These are phyloP conservation scores for Glaucomys volans DNA, from an alignment of 2,113 vertebrate species.

Conservation along the genomic window DNA sequence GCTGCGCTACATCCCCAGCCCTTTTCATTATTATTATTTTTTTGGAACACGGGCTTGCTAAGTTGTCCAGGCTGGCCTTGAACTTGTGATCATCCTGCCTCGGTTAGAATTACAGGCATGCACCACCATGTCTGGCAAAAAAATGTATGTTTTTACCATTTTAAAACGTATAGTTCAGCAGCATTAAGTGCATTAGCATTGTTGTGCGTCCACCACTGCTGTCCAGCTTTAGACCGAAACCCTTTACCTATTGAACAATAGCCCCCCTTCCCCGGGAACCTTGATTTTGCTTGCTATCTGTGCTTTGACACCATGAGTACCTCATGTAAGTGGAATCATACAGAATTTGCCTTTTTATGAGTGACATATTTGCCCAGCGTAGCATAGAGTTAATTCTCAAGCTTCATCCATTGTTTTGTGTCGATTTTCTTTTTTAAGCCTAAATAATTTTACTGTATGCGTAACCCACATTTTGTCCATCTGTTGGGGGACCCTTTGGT, in stretches of 20 bases:
- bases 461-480: not conserved
- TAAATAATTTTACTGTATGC: not conserved
- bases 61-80: not conserved
- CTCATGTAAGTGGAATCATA: not conserved
- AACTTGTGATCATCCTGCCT: not conserved
- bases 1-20: not conserved
- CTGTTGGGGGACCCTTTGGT: rapidly evolving
- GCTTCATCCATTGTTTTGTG: not conserved
- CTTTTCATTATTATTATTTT: not conserved
- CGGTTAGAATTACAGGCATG: too few relatives aligned
- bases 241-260: not conserved
- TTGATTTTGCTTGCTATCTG: not conserved
- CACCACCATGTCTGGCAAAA: not conserved
- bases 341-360: not conserved
- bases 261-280: not conserved
- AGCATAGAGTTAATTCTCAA: not conserved
- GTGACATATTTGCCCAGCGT: not conserved
- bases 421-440: not conserved
- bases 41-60: not conserved
- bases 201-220: not conserved
- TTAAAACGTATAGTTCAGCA: not conserved
- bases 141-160: not conserved
- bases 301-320: not conserved
- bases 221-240: not conserved
- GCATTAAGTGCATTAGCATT: not conserved